Evolutionary conservation across 1,140 invertebrate genomes (phyloP).

Genomic region (Drosophila nigromelanica): DNA sequence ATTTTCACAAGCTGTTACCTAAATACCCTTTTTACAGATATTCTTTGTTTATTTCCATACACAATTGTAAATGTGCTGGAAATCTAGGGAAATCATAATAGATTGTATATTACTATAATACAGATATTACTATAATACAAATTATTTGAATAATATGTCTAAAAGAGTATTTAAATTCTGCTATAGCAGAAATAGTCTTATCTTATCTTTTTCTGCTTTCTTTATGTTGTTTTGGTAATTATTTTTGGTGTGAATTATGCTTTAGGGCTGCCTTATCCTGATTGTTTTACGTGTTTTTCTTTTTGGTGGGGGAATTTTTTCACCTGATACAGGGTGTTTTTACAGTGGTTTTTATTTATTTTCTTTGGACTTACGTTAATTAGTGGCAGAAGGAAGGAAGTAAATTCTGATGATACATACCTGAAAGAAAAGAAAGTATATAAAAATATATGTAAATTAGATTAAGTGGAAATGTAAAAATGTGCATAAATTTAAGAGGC

Average conservation of each 20-base stretch:
- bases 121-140: too few relatives aligned
- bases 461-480: not conserved
- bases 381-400: not conserved
- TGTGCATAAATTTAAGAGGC: slow-evolving; percentile 27
- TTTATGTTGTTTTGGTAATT: slow-evolving; percentile 56
- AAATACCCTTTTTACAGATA: not conserved
- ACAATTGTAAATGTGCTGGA: too few relatives aligned
- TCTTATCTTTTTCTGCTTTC: slow-evolving; percentile 4
- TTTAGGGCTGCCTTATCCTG: slow-evolving; percentile 40
- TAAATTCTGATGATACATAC: slow-evolving; percentile 26
- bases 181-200: not conserved
- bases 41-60: too few relatives aligned
- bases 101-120: not conserved
- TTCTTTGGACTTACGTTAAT: slow-evolving; percentile 29
- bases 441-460: not conserved
- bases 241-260: slow-evolving; percentile 62
- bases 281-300: slow-evolving; percentile 40
- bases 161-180: not conserved
- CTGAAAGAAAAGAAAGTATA: slow-evolving; percentile 30
- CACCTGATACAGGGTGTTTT: slow-evolving; percentile 24
- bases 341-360: not conserved
- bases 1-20: not conserved
- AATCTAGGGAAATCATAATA: too few relatives aligned
- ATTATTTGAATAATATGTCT: not conserved
- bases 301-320: not conserved